These are phyloP conservation scores for Microtus ochrogaster DNA, from an alignment of 2,113 vertebrate genomes.

Conservation along the genomic window DNA sequence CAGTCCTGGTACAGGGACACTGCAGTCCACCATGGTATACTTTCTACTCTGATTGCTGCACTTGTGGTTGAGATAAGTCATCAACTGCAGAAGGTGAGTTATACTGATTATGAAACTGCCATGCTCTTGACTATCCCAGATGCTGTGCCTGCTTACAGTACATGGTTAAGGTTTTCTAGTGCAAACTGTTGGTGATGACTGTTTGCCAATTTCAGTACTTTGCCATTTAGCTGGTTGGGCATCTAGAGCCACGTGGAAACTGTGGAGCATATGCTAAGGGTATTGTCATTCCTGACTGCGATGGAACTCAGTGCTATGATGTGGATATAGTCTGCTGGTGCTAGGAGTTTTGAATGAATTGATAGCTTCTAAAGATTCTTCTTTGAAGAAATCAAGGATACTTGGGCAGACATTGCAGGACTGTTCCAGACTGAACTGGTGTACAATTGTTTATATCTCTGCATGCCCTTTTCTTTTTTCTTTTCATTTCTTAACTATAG, in stretches of 20 bases:
- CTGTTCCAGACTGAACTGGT: accelerated
- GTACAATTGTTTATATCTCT: background rate
- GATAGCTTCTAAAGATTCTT: background rate
- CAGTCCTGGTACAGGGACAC: conserved; percentile 85
- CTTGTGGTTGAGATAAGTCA: conserved; percentile 91
- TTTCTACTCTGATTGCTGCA: conserved; percentile 92
- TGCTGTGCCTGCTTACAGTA: background rate
- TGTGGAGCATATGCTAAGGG: background rate
- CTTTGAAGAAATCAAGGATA: background rate
- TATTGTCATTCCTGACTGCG: background rate
- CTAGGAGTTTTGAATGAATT: background rate
- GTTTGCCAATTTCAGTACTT: background rate
- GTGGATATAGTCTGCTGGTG: background rate
- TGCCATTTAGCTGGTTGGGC: too few species aligned
- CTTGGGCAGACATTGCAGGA: background rate
- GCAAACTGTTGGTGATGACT: background rate
- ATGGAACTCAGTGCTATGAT: background rate
- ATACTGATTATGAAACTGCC: background rate
- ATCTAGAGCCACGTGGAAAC: background rate
- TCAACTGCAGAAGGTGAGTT: conserved; percentile 90
- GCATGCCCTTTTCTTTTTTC: background rate
- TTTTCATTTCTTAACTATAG: background rate
- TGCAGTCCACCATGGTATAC: conserved; percentile 86
- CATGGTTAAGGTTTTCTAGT: background rate
- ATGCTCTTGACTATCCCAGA: background rate